Conservation (phyloP, 2,797 vertebrate genomes). For the Phalloptychus januarius region DNA sequence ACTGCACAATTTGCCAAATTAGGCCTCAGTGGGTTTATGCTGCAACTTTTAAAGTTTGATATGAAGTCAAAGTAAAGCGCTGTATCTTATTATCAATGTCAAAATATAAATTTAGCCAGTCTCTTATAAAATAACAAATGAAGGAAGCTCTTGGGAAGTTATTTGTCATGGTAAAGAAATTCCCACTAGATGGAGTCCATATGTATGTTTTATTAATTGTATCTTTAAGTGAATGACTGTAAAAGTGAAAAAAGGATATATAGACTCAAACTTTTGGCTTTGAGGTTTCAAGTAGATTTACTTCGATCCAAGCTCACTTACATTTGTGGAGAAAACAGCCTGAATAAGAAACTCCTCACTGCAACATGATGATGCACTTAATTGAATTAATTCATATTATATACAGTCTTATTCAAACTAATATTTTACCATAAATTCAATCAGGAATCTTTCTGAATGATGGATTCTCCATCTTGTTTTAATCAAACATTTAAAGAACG, state of each 20-base stretch:
- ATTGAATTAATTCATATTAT: background rate
- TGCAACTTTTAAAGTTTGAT: conserved; percentile 14
- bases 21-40: conserved; percentile 12
- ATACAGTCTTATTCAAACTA: background rate
- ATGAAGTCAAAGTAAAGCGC: conserved; percentile 26
- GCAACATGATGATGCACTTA: background rate
- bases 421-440: background rate
- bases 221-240: background rate
- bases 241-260: too few species aligned
- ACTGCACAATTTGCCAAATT: conserved; percentile 22
- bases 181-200: background rate
- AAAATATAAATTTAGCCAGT: background rate
- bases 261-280: background rate
- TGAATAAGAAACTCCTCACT: background rate
- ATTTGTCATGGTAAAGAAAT: background rate
- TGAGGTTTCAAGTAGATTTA: background rate
- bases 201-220: background rate
- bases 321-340: too few species aligned
- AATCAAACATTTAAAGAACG: background rate
- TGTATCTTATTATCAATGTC: background rate
- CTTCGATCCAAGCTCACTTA: background rate
- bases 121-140: background rate
- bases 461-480: background rate
- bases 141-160: background rate
- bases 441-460: background rate